These are phyloP conservation scores for Thyatira batis DNA, from an alignment of 2,888 invertebrate species.

Conservation along the genomic window DNA sequence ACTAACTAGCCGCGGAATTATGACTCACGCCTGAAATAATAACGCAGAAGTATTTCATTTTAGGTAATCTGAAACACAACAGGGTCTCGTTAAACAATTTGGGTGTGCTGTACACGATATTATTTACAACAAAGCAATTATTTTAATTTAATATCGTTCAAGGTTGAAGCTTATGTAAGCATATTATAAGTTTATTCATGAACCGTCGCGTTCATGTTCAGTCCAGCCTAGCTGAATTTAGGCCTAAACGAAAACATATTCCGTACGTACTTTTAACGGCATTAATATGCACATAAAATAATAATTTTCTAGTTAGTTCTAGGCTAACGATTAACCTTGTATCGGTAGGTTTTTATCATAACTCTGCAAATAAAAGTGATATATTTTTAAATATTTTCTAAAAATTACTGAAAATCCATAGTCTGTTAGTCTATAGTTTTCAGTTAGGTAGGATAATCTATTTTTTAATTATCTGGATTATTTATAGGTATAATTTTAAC, in stretches of 20 bases:
- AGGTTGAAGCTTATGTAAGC: neutral
- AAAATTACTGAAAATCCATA: too few species aligned
- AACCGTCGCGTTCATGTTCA: slow-evolving; percentile 26
- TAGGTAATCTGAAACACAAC: slow-evolving; percentile 28
- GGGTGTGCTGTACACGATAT: slow-evolving; percentile 28
- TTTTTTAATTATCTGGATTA: too few species aligned
- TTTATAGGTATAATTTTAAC: too few species aligned
- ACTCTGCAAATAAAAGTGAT: too few species aligned
- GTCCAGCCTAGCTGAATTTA: slow-evolving; percentile 21
- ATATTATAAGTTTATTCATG: slow-evolving; percentile 14
- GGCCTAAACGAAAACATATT: slow-evolving; percentile 40
- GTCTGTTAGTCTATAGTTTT: too few species aligned
- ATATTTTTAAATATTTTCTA: too few species aligned
- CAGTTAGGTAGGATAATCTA: too few species aligned
- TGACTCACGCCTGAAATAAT: neutral
- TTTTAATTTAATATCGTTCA: slow-evolving; percentile 23
- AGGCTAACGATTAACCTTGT: too few species aligned
- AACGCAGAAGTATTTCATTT: slow-evolving; percentile 16
- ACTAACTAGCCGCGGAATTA: too few species aligned
- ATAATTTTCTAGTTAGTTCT: slow-evolving; percentile 4
- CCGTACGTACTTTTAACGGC: neutral
- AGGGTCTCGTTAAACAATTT: slow-evolving; percentile 14
- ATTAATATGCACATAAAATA: neutral
- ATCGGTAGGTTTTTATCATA: too few species aligned
- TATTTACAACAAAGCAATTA: slow-evolving; percentile 29